Evolutionary conservation across 2,113 vertebrate genomes (phyloP), one percentile per base, ranked within the genome.

Genomic region (Engraulis encrasicolus): DNA sequence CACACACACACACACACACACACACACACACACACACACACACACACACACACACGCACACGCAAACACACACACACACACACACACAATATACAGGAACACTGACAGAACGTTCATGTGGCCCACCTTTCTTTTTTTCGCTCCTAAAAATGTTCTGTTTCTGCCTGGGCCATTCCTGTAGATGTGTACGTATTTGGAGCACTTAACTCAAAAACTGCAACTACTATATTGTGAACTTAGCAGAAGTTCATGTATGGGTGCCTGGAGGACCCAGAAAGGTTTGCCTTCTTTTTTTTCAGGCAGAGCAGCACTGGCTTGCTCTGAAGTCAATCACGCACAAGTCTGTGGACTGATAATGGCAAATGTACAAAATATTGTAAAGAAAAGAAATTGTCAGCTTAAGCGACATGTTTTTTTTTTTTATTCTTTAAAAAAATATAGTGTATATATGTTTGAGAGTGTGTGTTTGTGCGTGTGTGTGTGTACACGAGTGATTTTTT

Each of bases 321-420:
- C 52, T 86, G 81, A 74, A 91, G 82, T 91, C 84, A 89, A 83
- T 91, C 84, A 89, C 83, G 86, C 93, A 93, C 93, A 94, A 87
- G 34, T 50, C 36, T 50, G 14, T 58, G 6, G 58, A 79, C 36
- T 9, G 6, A 27, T 66, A 19, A 81, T 85, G 40, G 79, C 77
- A 83, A 82, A 81, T 2, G 14, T 19, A 2, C 14, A 78, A 17
- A 50, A 38, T 85, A 80, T 80, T 86, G 50, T 74, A 85, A 83
- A 87, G n/a, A n/a, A n/a, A n/a, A n/a, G n/a, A 81, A 49, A 52
- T 74, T 27, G 78, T 89, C 86, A 88, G 84, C 87, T 91, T 87
- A 82, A 66, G 36, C 74, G 20, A 20, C 79, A n/a, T n/a, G n/a
- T 83, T 52, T 81, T 50, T 50, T 45, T 85, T 48, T 38, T 6